A percentile compares a stretch with the other conserved stretches of the same genome.
phyloP scores from a whole-genome alignment of 2,113 vertebrate species.

The Lichenostomus cassidix region DNA sequence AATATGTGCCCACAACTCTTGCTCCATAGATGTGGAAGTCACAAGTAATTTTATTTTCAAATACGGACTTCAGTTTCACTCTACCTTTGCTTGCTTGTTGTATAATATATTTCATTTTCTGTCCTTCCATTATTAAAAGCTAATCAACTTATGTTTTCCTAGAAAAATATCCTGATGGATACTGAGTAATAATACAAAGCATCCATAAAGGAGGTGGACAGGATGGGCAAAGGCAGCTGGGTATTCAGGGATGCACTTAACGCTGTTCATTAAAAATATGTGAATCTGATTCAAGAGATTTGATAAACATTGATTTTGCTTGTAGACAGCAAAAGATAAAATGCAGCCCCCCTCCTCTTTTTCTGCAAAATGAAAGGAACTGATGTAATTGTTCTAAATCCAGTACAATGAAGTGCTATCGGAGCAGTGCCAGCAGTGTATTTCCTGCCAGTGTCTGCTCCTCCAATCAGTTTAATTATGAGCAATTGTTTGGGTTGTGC shows the following conservation, averaged over 20 bases:
- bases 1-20: not conserved
- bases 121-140: not conserved
- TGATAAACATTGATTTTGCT: constrained; percentile 35
- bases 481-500: constrained; percentile 79
- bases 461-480: constrained; percentile 79
- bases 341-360: not conserved
- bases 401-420: constrained; percentile 67
- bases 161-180: not conserved
- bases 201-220: not conserved
- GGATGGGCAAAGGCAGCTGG: not conserved
- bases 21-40: not conserved
- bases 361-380: constrained; percentile 72
- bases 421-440: constrained; percentile 60
- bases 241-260: not conserved
- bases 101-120: not conserved
- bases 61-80: not conserved
- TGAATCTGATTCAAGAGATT: constrained; percentile 20
- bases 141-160: not conserved
- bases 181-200: not conserved
- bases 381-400: constrained; percentile 74
- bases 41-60: not conserved
- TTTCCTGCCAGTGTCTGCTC: constrained; percentile 78
- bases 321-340: not conserved
- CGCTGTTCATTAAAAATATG: not conserved
- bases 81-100: not conserved